phyloP scores from a whole-genome alignment of 2,888 invertebrate species.

The Strigamia maritima region DNA sequence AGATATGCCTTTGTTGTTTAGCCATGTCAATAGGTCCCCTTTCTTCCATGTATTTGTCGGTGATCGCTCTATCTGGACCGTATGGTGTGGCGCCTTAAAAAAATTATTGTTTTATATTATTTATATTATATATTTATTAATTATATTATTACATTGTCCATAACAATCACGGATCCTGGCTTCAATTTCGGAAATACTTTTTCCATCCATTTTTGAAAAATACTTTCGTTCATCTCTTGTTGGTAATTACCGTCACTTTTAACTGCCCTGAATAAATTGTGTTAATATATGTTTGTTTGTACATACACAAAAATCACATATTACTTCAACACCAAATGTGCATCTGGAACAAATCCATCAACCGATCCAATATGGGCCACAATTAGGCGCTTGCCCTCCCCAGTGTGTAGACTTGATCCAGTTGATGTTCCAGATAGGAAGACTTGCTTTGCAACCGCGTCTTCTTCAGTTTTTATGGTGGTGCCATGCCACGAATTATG shows the following conservation, averaged over 20 bases:
- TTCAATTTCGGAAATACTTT: slow-evolving; percentile 34
- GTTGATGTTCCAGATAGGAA: too few relatives aligned
- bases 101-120: too few relatives aligned
- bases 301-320: slow-evolving; percentile 36
- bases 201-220: slow-evolving; percentile 36
- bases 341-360: neutral
- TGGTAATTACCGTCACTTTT: neutral
- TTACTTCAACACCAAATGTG: slow-evolving; percentile 20
- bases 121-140: too few relatives aligned
- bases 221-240: slow-evolving; percentile 8
- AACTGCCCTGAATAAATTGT: too few relatives aligned
- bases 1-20: neutral
- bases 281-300: neutral
- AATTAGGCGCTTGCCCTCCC: too few relatives aligned
- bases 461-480: too few relatives aligned
- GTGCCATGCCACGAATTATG: neutral
- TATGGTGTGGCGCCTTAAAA: slow-evolving; percentile 26
- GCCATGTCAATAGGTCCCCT: neutral
- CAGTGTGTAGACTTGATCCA: too few relatives aligned
- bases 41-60: neutral
- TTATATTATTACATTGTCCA: slow-evolving; percentile 37
- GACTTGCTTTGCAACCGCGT: too few relatives aligned
- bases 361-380: neutral
- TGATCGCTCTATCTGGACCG: neutral
- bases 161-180: slow-evolving; percentile 37